Base-by-base conservation (phyloP, 92 coral and sea anemone species). In the Heliopora coerulea region DNA sequence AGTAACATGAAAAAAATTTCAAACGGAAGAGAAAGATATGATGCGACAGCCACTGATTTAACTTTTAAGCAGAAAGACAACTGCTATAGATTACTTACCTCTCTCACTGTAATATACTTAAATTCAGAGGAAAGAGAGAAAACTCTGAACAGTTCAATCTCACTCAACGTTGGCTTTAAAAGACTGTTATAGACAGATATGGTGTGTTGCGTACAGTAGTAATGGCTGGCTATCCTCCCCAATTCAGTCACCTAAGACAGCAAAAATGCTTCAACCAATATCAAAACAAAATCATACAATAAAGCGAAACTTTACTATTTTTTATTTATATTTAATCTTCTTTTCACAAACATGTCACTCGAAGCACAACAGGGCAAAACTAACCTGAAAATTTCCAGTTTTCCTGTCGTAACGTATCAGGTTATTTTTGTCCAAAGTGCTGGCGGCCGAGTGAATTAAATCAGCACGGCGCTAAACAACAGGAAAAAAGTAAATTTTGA, bases 201-300 rank as follows among this genome's bases (percentile, higher is more conserved):
- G 30, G 97, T 92, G 64, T 92, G 93, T 35, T 92, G 92, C 0
- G 97, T 92, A 34, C 91, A 83, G 82, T 92, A 92, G 66, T 92
- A 92, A 44, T 89, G 97, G 39, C 97, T 92, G 54, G 97, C 97
- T 80, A 92, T 92, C 59, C 97, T 91, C 1, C 97, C 97, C 59
- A 92, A 80, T 83, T 92, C 97, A 28, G 97, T 92, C 24, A 88
- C 96, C 97, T 92, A 67, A 58, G 58, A 59, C 33, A 34, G 17
- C 54, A 50, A 72, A 34, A 48, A 9, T 34, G 33, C 35, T 19
- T 23, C 21, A 27, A 14, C 29, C 42, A 21, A 42, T 24, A 2
- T 13, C 59, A 39, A n/a, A n/a, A n/a, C n/a, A n/a, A n/a, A n/a
- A n/a, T n/a, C n/a, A n/a, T n/a, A n/a, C n/a, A n/a, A n/a, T n/a